These are phyloP conservation scores for Pheosia tremula DNA, from an alignment of 2,888 invertebrate species.

Conservation along the genomic window DNA sequence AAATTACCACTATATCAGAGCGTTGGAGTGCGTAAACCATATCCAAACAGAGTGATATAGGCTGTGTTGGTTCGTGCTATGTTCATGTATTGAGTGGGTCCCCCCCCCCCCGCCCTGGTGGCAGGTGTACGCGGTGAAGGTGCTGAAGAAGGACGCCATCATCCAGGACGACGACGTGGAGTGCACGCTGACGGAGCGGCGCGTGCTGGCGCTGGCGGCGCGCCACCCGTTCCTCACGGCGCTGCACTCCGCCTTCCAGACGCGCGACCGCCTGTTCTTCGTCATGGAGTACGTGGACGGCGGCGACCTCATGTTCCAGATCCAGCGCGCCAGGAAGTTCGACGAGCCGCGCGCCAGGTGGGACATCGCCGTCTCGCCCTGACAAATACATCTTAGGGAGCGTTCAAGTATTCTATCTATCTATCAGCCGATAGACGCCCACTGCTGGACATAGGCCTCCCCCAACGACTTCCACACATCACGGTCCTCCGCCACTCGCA, in stretches of 20 bases:
- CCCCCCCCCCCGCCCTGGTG: not conserved
- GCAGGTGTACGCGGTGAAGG: constrained; percentile 92
- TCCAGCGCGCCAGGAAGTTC: constrained; percentile 98
- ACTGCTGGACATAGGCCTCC: no score
- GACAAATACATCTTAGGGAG: no score
- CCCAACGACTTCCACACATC: no score
- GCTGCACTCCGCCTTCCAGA: constrained; percentile 98
- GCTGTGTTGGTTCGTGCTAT: no score
- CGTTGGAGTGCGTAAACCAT: no score
- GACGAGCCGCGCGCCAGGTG: constrained; percentile 96
- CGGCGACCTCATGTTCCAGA: constrained; percentile 99
- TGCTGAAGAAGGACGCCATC: constrained; percentile 98
- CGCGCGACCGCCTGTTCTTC: constrained; percentile 97
- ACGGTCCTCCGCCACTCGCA: no score
- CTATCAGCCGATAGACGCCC: no score
- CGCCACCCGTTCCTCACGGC: constrained; percentile 99
- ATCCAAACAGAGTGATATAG: no score
- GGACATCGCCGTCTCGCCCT: no score
- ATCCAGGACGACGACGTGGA: constrained; percentile 99
- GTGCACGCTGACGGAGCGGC: constrained; percentile 99
- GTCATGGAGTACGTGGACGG: constrained; percentile 99
- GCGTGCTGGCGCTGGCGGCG: constrained; percentile 98
- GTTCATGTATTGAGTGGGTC: no score
- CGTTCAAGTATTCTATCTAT: no score
- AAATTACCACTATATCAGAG: no score